These are phyloP conservation scores for Balaeniceps rex DNA, from an alignment of 2,113 vertebrate species.

Conservation along the genomic window DNA sequence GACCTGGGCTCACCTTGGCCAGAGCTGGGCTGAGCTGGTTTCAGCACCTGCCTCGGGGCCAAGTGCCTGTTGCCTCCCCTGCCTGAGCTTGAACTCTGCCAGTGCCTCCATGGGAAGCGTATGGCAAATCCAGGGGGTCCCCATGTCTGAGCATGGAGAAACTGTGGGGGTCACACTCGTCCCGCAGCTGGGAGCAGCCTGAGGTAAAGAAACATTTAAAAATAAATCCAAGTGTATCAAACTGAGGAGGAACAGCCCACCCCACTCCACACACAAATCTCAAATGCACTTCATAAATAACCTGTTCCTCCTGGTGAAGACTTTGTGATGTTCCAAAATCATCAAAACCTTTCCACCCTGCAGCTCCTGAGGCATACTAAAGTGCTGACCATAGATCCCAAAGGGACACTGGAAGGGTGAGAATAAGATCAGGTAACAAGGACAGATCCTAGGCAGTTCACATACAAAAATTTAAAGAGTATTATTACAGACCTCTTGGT, in stretches of 20 bases:
- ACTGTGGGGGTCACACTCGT: fast-evolving
- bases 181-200: neutral
- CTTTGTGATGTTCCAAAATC: neutral
- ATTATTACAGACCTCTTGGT: neutral
- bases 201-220: neutral
- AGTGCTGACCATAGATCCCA: neutral
- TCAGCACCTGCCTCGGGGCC: neutral
- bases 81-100: neutral
- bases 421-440: neutral
- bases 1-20: neutral
- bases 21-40: neutral
- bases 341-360: neutral
- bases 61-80: neutral
- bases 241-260: neutral
- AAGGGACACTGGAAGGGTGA: neutral
- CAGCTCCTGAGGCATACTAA: neutral
- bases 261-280: fast-evolving
- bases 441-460: neutral
- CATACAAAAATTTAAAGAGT: neutral
- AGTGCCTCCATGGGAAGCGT: neutral
- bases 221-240: neutral
- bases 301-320: neutral
- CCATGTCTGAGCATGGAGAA: neutral
- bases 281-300: neutral
- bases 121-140: neutral